phyloP scores from a whole-genome alignment of 2,113 vertebrate genomes.

The Microcebus tavaratra region DNA sequence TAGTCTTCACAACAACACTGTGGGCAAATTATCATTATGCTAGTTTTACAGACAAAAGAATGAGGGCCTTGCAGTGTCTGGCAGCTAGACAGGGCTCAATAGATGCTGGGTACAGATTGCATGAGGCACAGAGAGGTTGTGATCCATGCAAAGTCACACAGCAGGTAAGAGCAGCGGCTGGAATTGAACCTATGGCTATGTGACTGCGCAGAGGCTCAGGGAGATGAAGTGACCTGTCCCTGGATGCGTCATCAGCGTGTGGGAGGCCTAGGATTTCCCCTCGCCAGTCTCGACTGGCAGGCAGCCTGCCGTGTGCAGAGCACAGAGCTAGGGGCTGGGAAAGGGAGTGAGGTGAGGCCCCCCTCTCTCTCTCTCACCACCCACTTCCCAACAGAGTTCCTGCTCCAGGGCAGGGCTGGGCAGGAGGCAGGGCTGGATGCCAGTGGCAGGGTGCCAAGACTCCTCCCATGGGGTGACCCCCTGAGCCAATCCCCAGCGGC shows the following conservation, averaged over 20 bases:
- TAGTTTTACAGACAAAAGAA: background rate
- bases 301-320: background rate
- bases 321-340: background rate
- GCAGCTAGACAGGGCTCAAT: no score
- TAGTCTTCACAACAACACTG: background rate
- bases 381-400: background rate
- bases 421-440: background rate
- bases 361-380: background rate
- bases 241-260: rapidly evolving
- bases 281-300: background rate
- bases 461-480: slow-evolving; percentile 71
- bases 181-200: background rate
- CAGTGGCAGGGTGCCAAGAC: background rate
- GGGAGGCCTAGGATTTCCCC: background rate
- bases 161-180: background rate
- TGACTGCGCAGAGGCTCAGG: background rate
- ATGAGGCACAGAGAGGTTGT: background rate
- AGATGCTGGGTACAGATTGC: background rate
- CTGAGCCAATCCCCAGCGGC: slow-evolving; percentile 40
- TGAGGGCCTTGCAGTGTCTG: no score
- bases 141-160: background rate
- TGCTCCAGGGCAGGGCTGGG: background rate
- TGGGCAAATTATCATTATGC: no score
- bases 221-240: background rate
- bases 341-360: background rate